Evolutionary conservation across 2,888 invertebrate genomes (phyloP).

Genomic region (Salticus scenicus): DNA sequence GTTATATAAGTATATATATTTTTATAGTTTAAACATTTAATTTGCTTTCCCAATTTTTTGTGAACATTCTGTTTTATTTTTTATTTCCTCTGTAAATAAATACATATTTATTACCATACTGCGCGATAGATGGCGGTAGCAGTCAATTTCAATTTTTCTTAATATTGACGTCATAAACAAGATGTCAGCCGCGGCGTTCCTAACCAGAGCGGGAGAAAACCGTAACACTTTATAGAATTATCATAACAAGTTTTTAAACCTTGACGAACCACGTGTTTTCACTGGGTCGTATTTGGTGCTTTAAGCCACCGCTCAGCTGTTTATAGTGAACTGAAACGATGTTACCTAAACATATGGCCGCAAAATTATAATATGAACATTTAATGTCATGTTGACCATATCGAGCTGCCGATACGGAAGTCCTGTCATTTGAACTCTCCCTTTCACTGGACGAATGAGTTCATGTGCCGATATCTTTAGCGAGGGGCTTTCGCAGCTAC

Average conservation of each 20-base stretch:
- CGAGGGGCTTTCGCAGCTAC: not conserved
- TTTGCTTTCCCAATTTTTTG: too few species aligned
- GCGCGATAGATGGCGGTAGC: not conserved
- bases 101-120: not conserved
- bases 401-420: slow-evolving; percentile 44
- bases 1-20: too few species aligned
- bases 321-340: not conserved
- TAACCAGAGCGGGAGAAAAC: slow-evolving; percentile 14
- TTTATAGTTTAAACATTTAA: too few species aligned
- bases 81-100: too few species aligned
- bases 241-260: slow-evolving; percentile 62
- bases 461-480: slow-evolving; percentile 23
- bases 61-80: too few species aligned
- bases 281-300: slow-evolving; percentile 34
- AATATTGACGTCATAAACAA: slow-evolving; percentile 50
- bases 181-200: slow-evolving; percentile 63
- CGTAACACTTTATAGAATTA: slow-evolving; percentile 46
- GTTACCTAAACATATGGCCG: slow-evolving; percentile 27
- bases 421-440: slow-evolving; percentile 33
- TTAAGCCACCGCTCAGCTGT: slow-evolving; percentile 20
- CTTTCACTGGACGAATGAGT: slow-evolving; percentile 45
- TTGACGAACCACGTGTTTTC: slow-evolving; percentile 57
- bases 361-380: not conserved
- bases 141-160: not conserved
- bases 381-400: slow-evolving; percentile 36